Base-by-base conservation (phyloP, 2,888 invertebrate genomes). In the Cistogaster globosa region DNA sequence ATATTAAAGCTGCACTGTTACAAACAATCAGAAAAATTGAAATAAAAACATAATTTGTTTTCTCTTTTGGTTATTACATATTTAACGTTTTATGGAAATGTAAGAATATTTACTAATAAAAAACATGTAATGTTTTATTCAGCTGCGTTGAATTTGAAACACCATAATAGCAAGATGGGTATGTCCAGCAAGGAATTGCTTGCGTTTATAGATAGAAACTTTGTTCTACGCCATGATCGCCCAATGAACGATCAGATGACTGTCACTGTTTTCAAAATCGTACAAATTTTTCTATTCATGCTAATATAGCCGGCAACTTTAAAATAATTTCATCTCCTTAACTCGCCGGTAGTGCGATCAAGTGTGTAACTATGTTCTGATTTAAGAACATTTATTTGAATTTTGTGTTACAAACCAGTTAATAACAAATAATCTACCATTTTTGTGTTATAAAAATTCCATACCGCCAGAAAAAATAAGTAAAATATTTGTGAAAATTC, bases 1-100 rank as follows among this genome's bases (percentile, higher is more conserved):
- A 90, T 89, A 82, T 71, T 82, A 82, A 85, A 85, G 71, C 75
- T 85, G 81, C 82, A 79, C 63, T 82, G 51, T 67, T 67, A 67
- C 65, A 74, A 42, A 53, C 20, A 80, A 51, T 67, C 51, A 62
- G 26, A 60, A 74, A 58, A 75, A 62, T 38, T 55, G 18, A 57
- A 75, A 82, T 58, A 82, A 76, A 71, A 82, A 65, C 32, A 58
- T 58, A 36, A 55, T 26, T 26, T 55, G 26, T n/a, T 26, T 62
- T 51, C 68, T 62, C 58, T 68, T 58, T 69, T 75, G 63, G 78
- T 82, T 82, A 79, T 85, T 82, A 82, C 38, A 82, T 75, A 82
- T 85, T 85, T 85, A 85, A 85, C 51, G 82, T 82, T 78, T 82
- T 82, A 85, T 85, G 85, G 63, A 85, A 85, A 85, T 85, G 78